Conservation (phyloP, 2,797 vertebrate genomes). For the Oceanodroma leucorhoa region DNA sequence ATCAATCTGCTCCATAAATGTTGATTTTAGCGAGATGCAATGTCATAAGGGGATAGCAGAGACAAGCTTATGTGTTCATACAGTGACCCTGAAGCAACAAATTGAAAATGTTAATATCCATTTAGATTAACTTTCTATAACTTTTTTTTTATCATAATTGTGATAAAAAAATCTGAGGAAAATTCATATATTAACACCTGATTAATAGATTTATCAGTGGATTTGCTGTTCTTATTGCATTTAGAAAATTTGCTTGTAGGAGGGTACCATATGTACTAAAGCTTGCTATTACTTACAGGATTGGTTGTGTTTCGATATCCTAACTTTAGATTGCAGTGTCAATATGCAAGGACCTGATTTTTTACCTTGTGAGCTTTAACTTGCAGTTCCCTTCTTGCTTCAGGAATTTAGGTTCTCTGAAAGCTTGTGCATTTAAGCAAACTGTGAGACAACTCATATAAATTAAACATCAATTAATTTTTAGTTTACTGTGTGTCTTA, state of each 20-base stretch:
- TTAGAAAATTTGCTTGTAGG: background rate
- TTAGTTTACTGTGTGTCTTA: background rate
- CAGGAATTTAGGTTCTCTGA: background rate
- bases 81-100: conserved; percentile 64
- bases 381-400: background rate
- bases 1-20: conserved; percentile 39
- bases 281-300: background rate
- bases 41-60: conserved; percentile 22
- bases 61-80: background rate
- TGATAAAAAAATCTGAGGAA: conserved; percentile 17
- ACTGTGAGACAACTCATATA: background rate
- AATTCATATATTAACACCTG: conserved; percentile 33
- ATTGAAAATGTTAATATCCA: conserved; percentile 59
- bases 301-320: background rate
- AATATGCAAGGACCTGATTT: background rate
- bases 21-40: background rate
- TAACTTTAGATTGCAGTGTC: background rate
- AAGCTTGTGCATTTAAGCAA: background rate
- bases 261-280: background rate
- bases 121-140: conserved; percentile 58
- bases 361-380: background rate
- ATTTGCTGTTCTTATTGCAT: background rate
- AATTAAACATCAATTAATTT: background rate
- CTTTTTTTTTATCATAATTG: conserved; percentile 52
- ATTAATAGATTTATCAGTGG: background rate